Conservation (phyloP, 2,113 vertebrate genomes). For the Neomonachus schauinslandi region DNA sequence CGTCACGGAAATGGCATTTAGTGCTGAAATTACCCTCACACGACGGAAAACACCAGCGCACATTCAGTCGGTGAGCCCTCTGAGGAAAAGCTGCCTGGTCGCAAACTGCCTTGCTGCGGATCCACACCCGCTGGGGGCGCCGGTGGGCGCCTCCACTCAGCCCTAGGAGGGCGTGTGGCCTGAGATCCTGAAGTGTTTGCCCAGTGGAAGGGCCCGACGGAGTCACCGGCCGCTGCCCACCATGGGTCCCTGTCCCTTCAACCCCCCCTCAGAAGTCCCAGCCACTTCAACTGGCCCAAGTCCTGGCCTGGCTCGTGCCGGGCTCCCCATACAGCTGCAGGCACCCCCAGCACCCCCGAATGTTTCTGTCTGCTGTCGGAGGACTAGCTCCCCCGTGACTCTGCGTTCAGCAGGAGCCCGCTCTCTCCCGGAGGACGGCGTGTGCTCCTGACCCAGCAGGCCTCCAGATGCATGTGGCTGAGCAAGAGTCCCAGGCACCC, state of each 20-base stretch:
- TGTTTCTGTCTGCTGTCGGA: not conserved
- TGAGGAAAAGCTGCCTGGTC: not conserved
- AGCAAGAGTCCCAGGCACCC: accelerated
- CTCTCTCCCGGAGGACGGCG: not conserved
- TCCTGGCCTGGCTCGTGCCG: not conserved
- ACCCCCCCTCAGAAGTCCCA: accelerated
- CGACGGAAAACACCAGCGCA: too few relatives aligned
- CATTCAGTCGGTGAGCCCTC: accelerated
- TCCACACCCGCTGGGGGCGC: not conserved
- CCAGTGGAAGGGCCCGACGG: not conserved
- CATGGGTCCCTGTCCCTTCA: not conserved
- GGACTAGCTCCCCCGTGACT: accelerated
- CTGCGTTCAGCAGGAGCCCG: accelerated
- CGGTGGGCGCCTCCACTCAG: not conserved
- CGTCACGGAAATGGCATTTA: accelerated
- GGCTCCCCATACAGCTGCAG: not conserved
- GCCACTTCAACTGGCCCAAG: too few relatives aligned
- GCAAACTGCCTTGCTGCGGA: accelerated
- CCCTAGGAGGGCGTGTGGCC: too few relatives aligned
- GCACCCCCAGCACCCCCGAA: accelerated
- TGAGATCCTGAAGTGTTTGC: too few relatives aligned
- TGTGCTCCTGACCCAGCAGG: accelerated
- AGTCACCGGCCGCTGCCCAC: too few relatives aligned
- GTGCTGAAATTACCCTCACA: not conserved
- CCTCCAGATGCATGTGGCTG: accelerated